Base-by-base conservation (phyloP, 1,140 invertebrate genomes). In the Dendroctonus ponderosae region DNA sequence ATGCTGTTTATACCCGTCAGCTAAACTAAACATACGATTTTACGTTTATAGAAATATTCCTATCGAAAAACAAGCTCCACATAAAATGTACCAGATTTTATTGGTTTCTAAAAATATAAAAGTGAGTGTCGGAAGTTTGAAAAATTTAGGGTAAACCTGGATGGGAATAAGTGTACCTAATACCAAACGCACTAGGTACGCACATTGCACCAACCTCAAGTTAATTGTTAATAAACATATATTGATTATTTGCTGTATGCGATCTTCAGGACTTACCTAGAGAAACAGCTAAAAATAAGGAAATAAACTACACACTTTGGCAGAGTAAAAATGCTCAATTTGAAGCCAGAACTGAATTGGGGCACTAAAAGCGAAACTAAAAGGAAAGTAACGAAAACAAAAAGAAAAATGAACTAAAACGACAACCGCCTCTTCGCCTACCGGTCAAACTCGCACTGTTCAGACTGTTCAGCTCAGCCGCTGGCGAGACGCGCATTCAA, bases 311-410 rank as follows among this genome's bases (percentile, higher is more conserved):
- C 2, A 15, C 11, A 50, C 51, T 44, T 6, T 26, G 11, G 42
- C n/a, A 50, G 62, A 42, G 39, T 48, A 15, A 66, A 66, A 57
- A 46, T 63, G 6, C 6, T 56, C 38, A 38, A 42, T 41, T 42
- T 26, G 38, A 44, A 52, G 38, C 49, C 38, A 58, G 38, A 66
- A 60, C 56, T 39, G 43, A 66, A 52, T 46, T 52, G 15, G 40
- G 57, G 53, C 48, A 66, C 64, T 52, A 66, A 43, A 68, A 68
- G 62, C 67, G 40, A 68, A 68, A 68, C 53, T 68, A 63, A 65
- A 68, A 69, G 49, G 51, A 69, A 69, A 56, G 37, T 42, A 66
- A 66, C 49, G 40, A 70, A 70, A 70, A 58, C 44, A 67, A 70
- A 70, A 67, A 42, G 12, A 66, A 67, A 62, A 70, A 63, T 50